Conservation (phyloP, 2,888 invertebrate species). For the Prenolepis imparis region DNA sequence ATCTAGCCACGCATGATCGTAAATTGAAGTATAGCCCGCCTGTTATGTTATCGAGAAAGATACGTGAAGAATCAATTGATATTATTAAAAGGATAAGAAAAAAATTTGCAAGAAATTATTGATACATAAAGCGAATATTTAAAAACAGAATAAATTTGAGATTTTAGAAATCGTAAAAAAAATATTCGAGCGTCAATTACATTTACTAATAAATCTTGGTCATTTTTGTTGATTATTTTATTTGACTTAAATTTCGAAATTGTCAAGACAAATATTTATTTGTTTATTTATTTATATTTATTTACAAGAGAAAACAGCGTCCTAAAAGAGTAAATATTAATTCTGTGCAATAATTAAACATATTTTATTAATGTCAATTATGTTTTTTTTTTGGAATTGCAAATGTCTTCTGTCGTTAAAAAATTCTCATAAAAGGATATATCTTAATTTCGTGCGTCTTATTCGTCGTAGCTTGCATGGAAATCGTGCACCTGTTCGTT, state of each 20-base stretch:
- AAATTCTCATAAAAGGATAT: neutral
- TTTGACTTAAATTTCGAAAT: neutral
- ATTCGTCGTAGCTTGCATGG: constrained; percentile 48
- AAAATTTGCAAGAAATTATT: neutral
- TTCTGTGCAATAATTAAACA: neutral
- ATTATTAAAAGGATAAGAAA: neutral
- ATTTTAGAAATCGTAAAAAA: neutral
- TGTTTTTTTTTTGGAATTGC: neutral
- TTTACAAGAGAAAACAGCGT: neutral
- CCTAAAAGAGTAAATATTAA: neutral
- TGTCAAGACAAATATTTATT: neutral
- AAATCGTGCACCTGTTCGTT: constrained; percentile 55
- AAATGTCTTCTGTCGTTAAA: neutral
- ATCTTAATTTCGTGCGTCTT: neutral
- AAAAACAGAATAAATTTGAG: neutral
- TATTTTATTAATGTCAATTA: neutral
- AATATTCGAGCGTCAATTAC: neutral
- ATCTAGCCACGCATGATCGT: constrained; percentile 40
- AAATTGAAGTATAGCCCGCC: constrained; percentile 20
- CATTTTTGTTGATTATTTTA: neutral
- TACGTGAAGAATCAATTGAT: neutral
- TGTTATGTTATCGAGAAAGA: constrained; percentile 14
- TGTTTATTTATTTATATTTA: neutral
- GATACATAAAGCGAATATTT: neutral
- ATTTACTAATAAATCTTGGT: too few relatives aligned